Evolutionary conservation across 2,888 invertebrate genomes (phyloP), one percentile per base, ranked within the genome.

Genomic region (Aphidius colemani): DNA sequence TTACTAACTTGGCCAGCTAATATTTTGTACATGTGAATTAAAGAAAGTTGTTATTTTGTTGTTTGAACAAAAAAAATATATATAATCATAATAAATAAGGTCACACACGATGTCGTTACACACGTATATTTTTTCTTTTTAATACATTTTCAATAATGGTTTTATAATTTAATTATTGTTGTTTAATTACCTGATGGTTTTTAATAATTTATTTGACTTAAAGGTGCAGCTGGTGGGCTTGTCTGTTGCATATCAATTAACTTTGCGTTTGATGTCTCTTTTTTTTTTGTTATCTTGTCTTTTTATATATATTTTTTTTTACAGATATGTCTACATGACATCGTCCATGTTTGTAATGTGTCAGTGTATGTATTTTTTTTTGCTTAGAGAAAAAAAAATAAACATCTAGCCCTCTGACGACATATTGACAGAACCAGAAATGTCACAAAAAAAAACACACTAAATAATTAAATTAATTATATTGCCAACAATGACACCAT

Each of bases 161-260:
- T 30, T 30, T 30, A 30, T 30, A 30, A 5, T 30, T 30, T 30
- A 30, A 30, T 30, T 5, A 48, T 13, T 6, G n/a, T 11, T 48
- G 11, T 48, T 48, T 6, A 48, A 13, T 48, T 48, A 48, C 48
- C 48, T 48, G 11, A 30, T 30, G 10, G 7, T 48, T 48, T 48
- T 7, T 13, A 48, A 48, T 6, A 13, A 48, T 7, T 10, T 13
- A 1, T 5, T 7, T 11, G 11, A 13, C 13, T 13, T 13, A 7
- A 11, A 48, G 13, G 48, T 57, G 48, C 39, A 46, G n/a, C 11
- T 46, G 48, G 13, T n/a, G 18, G n/a, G 6, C n/a, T 46, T n/a
- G 41, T 57, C n/a, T 39, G 40, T 30, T n/a, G 46, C 46, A 57
- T 57, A 48, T 46, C 30, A 57, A 57, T 57, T 57, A 45, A 57